A percentile compares a stretch with the other conserved stretches of the same genome.
phyloP scores from a whole-genome alignment of 2,888 invertebrate genomes.

The Vandiemenella viatica region DNA sequence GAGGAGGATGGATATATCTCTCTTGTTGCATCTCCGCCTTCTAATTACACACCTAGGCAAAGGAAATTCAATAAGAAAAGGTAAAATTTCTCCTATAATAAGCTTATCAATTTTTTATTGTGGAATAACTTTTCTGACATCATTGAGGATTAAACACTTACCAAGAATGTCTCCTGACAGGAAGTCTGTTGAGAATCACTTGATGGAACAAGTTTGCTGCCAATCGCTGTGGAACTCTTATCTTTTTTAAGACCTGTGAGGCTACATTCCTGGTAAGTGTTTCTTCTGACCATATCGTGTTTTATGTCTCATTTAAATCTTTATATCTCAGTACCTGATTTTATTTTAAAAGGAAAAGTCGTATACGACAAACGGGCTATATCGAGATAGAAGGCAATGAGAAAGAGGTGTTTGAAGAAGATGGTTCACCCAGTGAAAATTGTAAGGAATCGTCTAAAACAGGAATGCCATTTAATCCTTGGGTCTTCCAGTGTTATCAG shows the following conservation, averaged over 20 bases:
- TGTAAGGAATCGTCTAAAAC: neutral
- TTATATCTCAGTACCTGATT: too few species aligned
- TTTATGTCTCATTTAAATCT: too few species aligned
- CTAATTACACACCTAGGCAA: conserved; percentile 19
- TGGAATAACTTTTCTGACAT: too few species aligned
- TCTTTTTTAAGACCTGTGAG: conserved; percentile 6
- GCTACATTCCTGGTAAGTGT: conserved; percentile 14
- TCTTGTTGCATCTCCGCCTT: conserved; percentile 29
- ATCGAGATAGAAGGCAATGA: conserved; percentile 16
- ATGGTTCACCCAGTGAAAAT: conserved; percentile 3
- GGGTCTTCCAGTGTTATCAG: conserved; percentile 36
- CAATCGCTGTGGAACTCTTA: conserved; percentile 1
- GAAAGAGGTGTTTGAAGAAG: conserved; percentile 9
- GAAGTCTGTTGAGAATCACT: conserved; percentile 4
- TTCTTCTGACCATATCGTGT: too few species aligned
- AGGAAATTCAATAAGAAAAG: conserved; percentile 7
- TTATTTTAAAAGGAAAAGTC: conserved; percentile 11
- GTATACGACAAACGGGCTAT: conserved; percentile 19
- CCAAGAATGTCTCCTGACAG: conserved; percentile 12
- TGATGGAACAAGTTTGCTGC: conserved; percentile 2
- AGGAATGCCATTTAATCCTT: conserved; percentile 29
- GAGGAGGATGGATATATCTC: conserved; percentile 34
- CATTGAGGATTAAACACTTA: too few species aligned
- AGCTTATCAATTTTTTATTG: too few species aligned
- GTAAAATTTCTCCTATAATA: neutral